Base-by-base conservation (phyloP, 2,888 invertebrate species). In the Protonemura montana region DNA sequence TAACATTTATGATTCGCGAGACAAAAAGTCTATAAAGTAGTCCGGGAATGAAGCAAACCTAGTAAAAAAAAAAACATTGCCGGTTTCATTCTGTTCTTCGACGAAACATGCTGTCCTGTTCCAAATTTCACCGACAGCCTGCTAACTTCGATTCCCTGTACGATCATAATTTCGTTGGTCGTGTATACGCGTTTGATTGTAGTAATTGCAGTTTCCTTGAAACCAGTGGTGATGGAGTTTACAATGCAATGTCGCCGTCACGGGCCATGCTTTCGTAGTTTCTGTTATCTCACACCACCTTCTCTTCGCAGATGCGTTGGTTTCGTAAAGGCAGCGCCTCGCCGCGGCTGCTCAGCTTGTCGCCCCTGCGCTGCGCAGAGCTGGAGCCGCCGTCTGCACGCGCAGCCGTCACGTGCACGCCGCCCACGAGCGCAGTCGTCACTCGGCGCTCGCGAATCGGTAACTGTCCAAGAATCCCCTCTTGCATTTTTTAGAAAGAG, bases 321-420 rank as follows among this genome's bases (percentile, higher is more conserved):
- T 95, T 95, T 92, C 94, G 93, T 88, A 92, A 92, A 91, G 93
- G 89, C 94, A 94, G 86, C 90, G 94, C 94, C 91, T 93, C 95
- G 90, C 95, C 95, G 89, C 93, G 94, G 91, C 93, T 95, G 90
- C 92, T 95, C 88, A 95, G 95, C 91, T 93, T 95, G 88, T 94
- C 95, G 88, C 94, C 95, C 76, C 90, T 93, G 86, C 91, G 92
- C 88, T 91, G 90, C 87, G 91, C 91, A 90, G 87, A 90, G 59
- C 90, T 87, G 90, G 90, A 88, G 89, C 90, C 41, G 87, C 90
- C 86, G 89, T 90, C 87, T 90, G 89, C 88, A 89, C 93, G 92
- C 89, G 91, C 93, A 89, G 91, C 93, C 89, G 93, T 94, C 90
- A 90, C 91, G 88, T 78, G 78, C 27, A 78, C 28, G 27, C 78